These are phyloP conservation scores for Stegophylla sp. DNA, from an alignment of 2,888 invertebrate species.

Conservation along the genomic window DNA sequence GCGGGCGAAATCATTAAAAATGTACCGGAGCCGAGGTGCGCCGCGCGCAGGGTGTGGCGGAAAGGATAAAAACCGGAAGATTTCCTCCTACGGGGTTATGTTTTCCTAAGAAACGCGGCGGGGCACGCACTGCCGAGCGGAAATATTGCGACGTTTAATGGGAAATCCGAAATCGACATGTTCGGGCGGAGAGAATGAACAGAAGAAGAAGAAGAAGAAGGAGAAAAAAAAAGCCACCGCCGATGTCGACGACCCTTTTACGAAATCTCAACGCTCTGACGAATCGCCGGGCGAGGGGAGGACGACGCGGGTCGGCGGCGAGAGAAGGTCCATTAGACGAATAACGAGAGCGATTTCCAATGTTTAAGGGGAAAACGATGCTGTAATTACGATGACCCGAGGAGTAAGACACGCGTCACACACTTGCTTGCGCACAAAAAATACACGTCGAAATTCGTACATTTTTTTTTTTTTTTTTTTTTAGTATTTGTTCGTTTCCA, in stretches of 20 bases:
- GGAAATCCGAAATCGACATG: slow-evolving; percentile 33
- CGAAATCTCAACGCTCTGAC: not conserved
- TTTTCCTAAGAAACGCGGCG: slow-evolving; percentile 42
- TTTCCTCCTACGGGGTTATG: slow-evolving; percentile 37
- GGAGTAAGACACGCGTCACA: not conserved
- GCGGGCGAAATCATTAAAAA: slow-evolving; percentile 54
- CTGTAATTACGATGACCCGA: slow-evolving; percentile 38
- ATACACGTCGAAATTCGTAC: too few species aligned
- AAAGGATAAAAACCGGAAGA: slow-evolving; percentile 23
- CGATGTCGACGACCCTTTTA: not conserved
- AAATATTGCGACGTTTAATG: slow-evolving; percentile 56
- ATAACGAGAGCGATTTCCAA: slow-evolving; percentile 53
- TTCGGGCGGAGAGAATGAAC: not conserved
- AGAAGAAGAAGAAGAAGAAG: not conserved
- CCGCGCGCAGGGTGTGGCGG: not conserved
- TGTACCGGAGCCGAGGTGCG: not conserved
- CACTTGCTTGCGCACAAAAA: not conserved
- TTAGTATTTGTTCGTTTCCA: too few species aligned
- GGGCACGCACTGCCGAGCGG: slow-evolving; percentile 49
- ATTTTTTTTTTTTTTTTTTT: too few species aligned
- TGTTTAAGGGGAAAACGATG: slow-evolving; percentile 28
- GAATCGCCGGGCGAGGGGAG: not conserved
- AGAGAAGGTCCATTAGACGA: slow-evolving; percentile 47
- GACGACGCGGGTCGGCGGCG: not conserved
- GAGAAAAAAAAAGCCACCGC: not conserved